phyloP scores from a whole-genome alignment of 2,797 vertebrate genomes.

The Myotis daubentonii region DNA sequence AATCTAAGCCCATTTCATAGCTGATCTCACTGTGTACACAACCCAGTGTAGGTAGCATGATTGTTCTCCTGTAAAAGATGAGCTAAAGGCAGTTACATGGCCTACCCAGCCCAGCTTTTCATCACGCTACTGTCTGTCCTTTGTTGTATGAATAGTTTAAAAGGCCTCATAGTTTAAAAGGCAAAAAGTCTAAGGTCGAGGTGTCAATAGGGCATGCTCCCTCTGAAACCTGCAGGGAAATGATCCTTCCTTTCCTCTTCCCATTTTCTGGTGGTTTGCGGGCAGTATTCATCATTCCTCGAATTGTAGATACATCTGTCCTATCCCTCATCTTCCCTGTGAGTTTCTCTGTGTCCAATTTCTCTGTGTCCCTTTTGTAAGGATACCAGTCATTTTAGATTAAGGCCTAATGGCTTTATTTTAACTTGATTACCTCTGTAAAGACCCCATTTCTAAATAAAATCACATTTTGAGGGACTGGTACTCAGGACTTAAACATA shows the following conservation, averaged over 20 bases:
- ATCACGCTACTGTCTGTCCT: neutral
- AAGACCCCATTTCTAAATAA: neutral
- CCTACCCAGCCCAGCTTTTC: neutral
- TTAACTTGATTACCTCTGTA: neutral
- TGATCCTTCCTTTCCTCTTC: neutral
- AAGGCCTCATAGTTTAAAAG: neutral
- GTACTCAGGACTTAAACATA: neutral
- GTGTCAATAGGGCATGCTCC: neutral
- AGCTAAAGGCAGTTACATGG: neutral
- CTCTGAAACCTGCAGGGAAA: neutral
- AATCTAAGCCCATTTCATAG: neutral
- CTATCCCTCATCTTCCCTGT: neutral
- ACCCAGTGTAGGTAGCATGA: neutral
- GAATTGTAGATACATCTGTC: neutral
- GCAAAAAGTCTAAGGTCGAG: neutral
- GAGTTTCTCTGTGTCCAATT: neutral
- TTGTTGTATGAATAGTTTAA: neutral
- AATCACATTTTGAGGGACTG: neutral
- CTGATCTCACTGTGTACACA: neutral
- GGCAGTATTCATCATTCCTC: neutral
- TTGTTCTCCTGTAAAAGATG: neutral
- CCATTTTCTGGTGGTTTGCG: neutral
- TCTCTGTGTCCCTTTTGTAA: neutral
- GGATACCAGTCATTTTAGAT: neutral
- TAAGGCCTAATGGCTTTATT: neutral